Percentiles rank a stretch among this genome's conserved stretches.
These are phyloP conservation scores for Rhea americana DNA, from an alignment of 2,113 vertebrate species.

Conservation along the genomic window DNA sequence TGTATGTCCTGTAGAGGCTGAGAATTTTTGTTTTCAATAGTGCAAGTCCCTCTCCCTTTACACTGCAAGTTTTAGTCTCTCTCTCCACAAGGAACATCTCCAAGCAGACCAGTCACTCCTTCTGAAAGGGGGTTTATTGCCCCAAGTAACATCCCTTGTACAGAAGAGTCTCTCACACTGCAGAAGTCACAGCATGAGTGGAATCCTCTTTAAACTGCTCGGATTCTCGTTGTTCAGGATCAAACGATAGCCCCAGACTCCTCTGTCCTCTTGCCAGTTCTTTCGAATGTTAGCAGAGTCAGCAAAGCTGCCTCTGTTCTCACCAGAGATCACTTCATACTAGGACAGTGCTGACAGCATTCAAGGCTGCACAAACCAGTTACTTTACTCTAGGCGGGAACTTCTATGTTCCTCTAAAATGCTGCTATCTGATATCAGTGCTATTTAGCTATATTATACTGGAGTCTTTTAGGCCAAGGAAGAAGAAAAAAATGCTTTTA, in stretches of 20 bases:
- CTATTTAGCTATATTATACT: background rate
- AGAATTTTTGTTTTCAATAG: background rate
- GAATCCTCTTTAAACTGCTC: background rate
- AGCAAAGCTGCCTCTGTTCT: background rate
- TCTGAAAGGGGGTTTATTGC: background rate
- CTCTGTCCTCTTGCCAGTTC: background rate
- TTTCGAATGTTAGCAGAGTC: background rate
- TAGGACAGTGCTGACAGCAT: background rate
- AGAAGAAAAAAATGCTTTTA: background rate
- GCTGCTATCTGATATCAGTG: background rate
- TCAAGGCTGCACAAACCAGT: background rate
- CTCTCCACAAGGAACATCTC: background rate
- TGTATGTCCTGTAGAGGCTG: background rate
- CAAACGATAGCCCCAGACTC: background rate
- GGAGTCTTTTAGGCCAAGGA: background rate
- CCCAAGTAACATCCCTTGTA: background rate
- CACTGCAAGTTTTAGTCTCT: background rate
- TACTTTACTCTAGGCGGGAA: background rate
- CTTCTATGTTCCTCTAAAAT: background rate
- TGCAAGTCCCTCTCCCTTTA: background rate
- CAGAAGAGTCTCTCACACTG: background rate
- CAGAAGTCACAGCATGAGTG: background rate
- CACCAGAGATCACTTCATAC: rapidly evolving
- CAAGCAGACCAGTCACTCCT: background rate
- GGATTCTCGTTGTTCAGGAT: background rate